Evolutionary conservation across 2,797 vertebrate genomes (phyloP), one percentile per base, ranked within the genome.

Genomic region (Todus mexicanus): DNA sequence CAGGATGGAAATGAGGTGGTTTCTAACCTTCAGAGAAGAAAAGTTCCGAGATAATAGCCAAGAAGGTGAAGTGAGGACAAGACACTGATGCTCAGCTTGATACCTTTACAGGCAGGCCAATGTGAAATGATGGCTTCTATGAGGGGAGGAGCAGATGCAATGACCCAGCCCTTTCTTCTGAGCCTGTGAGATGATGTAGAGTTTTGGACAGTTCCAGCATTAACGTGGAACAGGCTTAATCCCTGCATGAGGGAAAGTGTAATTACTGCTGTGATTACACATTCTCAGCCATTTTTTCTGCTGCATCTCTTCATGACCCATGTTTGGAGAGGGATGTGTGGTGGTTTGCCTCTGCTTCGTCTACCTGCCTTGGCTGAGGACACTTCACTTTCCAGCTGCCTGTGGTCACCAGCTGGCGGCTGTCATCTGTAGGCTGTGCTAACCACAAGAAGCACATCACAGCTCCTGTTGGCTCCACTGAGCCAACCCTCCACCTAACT

Each of bases 1-100:
- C 47, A 29, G 57, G 61, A 66, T 87, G 87, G 65, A 91, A 91
- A 95, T 85, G 33, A 95, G n/a, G 78, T 80, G 84, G 45, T 91
- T 94, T 92, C 66, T 89, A 85, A 87, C 63, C 87, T 85, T 54
- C 27, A 42, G 75, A 85, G 91, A 56, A 84, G 21, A 56, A 57
- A 66, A 69, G 9, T 56, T 89, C 23, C 53, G 54, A 76, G 33
- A 53, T 85, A 79, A 68, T 72, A 89, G 42, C 54, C 68, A 69
- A 43, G 72, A 65, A 87, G 73, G 57, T 87, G 35, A 92, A 48
- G n/a, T 65, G 45, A 93, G 91, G 92, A 68, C 75, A 89, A 83
- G 69, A 80, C 37, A 74, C 35, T 18, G 10, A 47, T 43, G n/a
- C 64, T 82, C 29, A 61, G 1, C 29, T 33, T 47, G 75, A 61